These are phyloP conservation scores for Esox niger DNA, from an alignment of 2,113 vertebrate species.

Conservation along the genomic window DNA sequence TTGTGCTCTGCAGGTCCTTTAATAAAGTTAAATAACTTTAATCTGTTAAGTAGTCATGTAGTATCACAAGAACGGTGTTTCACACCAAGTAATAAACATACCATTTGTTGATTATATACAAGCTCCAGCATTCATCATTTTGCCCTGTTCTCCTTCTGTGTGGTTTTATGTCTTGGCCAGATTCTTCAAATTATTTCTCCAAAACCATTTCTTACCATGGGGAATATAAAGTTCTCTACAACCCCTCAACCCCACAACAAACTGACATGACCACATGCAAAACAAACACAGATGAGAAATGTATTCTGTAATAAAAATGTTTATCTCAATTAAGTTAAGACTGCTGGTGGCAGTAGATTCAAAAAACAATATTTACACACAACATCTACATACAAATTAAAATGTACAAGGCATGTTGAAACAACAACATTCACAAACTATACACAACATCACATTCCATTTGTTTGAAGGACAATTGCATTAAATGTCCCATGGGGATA, in stretches of 20 bases:
- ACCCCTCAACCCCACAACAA: not conserved
- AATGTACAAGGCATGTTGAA: conserved; percentile 79
- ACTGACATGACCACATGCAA: not conserved
- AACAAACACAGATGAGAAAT: conserved; percentile 52
- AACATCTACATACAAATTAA: conserved; percentile 83
- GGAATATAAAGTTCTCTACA: not conserved
- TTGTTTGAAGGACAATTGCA: conserved; percentile 73
- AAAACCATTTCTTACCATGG: not conserved
- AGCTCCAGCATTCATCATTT: not conserved
- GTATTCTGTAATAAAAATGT: conserved; percentile 78
- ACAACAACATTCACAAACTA: conserved; percentile 81
- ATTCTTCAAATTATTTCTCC: not conserved
- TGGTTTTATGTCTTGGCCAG: not conserved
- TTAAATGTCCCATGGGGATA: conserved; percentile 88
- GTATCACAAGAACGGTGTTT: too few relatives aligned
- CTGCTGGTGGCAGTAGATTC: conserved; percentile 90
- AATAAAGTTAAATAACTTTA: too few relatives aligned
- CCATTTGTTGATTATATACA: too few relatives aligned
- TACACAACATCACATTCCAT: conserved; percentile 76
- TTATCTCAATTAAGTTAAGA: conserved; percentile 89
- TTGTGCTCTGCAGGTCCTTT: too few relatives aligned
- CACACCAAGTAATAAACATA: too few relatives aligned
- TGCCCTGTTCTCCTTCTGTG: not conserved
- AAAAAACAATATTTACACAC: conserved; percentile 70
- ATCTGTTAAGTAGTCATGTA: too few relatives aligned